phyloP scores from a whole-genome alignment of 2,113 vertebrate genomes.

The Haliaeetus leucogaster region DNA sequence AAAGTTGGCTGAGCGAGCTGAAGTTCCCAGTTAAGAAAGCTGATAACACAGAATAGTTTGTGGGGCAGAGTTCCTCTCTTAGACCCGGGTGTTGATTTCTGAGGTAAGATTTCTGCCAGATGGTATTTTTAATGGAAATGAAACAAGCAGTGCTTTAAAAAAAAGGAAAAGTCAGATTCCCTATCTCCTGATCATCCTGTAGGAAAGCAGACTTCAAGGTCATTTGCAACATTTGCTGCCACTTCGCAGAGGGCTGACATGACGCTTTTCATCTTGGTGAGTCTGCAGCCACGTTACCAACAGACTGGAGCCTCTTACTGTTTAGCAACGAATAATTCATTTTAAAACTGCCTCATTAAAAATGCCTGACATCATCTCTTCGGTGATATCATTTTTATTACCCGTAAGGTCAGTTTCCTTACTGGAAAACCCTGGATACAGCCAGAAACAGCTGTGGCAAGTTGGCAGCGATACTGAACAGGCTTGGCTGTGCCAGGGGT shows the following conservation, averaged over 20 bases:
- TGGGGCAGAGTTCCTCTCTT: background rate
- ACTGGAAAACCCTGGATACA: background rate
- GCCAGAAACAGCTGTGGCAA: background rate
- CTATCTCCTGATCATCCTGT: background rate
- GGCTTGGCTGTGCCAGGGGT: background rate
- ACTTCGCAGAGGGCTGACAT: background rate
- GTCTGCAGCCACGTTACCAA: background rate
- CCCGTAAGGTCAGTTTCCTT: background rate
- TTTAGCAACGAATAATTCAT: background rate
- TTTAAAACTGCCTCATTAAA: background rate
- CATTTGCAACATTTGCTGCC: background rate
- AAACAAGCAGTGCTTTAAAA: background rate
- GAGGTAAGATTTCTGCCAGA: slow-evolving; percentile 19
- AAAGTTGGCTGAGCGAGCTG: background rate
- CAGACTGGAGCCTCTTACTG: background rate
- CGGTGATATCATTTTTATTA: background rate
- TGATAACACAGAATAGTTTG: background rate
- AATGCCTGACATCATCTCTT: background rate
- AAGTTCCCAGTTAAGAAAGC: background rate
- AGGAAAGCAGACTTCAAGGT: slow-evolving; percentile 1
- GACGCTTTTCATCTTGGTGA: background rate
- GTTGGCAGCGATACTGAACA: background rate
- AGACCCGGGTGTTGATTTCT: background rate
- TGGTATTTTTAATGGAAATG: slow-evolving; percentile 8
- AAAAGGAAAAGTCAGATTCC: background rate